Conservation (phyloP, 2,113 vertebrate species). For the Channa argus region DNA sequence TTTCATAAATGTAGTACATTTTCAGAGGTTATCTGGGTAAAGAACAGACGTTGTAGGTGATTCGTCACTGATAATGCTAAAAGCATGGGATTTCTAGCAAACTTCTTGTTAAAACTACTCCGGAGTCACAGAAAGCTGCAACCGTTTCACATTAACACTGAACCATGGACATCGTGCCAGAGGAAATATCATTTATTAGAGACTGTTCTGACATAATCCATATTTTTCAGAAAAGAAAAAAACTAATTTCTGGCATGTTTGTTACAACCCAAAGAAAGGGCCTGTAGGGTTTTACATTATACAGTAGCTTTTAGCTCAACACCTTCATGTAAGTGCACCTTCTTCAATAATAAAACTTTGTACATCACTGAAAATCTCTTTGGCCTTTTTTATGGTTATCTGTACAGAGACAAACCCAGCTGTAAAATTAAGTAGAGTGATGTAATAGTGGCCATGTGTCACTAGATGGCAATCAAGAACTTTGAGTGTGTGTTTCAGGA, state of each 20-base stretch:
- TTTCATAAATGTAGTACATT: constrained; percentile 43
- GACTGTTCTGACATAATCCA: constrained; percentile 22
- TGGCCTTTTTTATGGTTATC: neutral
- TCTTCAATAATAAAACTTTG: constrained; percentile 78
- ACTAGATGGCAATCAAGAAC: constrained; percentile 68
- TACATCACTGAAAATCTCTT: constrained; percentile 56
- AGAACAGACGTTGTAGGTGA: constrained; percentile 11
- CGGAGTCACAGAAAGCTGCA: constrained; percentile 4
- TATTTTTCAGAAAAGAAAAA: constrained; percentile 43
- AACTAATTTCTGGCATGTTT: constrained; percentile 65
- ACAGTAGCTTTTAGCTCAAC: constrained; percentile 36
- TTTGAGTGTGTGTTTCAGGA: neutral
- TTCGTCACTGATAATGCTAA: constrained; percentile 3
- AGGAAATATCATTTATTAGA: constrained; percentile 13
- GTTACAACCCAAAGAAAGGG: constrained; percentile 49
- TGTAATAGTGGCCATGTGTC: constrained; percentile 50
- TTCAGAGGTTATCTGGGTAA: constrained; percentile 8
- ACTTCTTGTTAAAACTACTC: constrained; percentile 27
- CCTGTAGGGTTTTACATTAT: constrained; percentile 49
- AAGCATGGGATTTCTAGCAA: constrained; percentile 31
- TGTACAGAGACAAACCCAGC: too few species aligned
- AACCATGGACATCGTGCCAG: constrained; percentile 9
- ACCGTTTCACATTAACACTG: constrained; percentile 9
- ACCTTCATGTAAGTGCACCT: constrained; percentile 64
- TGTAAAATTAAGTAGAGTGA: neutral